These are phyloP conservation scores for Nectonema munidae DNA, from an alignment of 2,888 invertebrate genomes.

Conservation along the genomic window DNA sequence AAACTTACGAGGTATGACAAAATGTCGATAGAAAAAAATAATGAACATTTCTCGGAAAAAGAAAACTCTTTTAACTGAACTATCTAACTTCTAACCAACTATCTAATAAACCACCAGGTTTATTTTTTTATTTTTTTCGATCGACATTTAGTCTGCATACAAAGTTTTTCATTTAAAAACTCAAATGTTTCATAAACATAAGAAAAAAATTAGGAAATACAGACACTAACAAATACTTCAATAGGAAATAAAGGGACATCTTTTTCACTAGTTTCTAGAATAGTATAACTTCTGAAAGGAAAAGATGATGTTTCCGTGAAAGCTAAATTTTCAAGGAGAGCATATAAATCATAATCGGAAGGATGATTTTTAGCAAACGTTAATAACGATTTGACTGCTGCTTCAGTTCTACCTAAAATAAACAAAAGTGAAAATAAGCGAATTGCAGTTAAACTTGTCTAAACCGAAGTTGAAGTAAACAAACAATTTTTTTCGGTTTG, in stretches of 20 bases:
- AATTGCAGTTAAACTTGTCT: background rate
- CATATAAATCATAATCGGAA: slow-evolving; percentile 37
- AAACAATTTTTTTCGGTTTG: background rate
- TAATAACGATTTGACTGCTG: slow-evolving; percentile 36
- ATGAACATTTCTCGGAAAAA: no score
- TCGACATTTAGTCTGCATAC: no score
- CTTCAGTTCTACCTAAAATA: slow-evolving; percentile 52
- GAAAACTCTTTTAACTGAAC: no score
- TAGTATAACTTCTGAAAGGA: slow-evolving; percentile 40
- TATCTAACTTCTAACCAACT: no score
- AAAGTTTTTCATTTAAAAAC: no score
- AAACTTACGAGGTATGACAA: background rate
- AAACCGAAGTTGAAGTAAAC: background rate
- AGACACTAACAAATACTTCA: no score
- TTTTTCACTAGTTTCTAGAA: slow-evolving; percentile 33
- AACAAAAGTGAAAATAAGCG: slow-evolving; percentile 30
- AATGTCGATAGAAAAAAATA: no score
- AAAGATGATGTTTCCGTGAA: slow-evolving; percentile 35
- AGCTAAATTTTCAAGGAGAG: slow-evolving; percentile 41
- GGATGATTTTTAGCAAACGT: slow-evolving; percentile 30
- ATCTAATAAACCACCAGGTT: no score
- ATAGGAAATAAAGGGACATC: no score
- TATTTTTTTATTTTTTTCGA: no score
- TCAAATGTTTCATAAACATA: no score
- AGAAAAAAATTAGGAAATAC: no score